Evolutionary conservation across 2,113 vertebrate genomes (phyloP), one percentile per base, ranked within the genome.

Genomic region (Seriola dumerili): DNA sequence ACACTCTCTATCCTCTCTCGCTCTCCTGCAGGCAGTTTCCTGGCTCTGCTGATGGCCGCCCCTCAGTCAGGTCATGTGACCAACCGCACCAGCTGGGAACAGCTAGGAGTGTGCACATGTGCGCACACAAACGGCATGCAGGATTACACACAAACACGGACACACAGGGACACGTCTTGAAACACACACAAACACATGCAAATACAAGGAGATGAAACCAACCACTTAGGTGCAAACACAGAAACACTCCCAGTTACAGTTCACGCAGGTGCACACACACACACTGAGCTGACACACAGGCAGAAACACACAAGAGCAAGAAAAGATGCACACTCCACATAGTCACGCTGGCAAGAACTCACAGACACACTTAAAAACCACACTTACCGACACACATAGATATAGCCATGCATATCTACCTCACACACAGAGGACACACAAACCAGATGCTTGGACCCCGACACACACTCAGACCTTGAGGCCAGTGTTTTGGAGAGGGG

Each of bases 401-500:
- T 59, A 72, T n/a, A 73, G 77, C 76, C 87, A 80, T 81, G 85
- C 86, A 69, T 17, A 74, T 76, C 70, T 57, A 80, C 77, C 72
- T 75, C 91, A 89, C 90, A 92, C 89, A 88, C 89, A 66, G 72
- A 88, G 70, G 78, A 91, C 92, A 89, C 89, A 88, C 90, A 92
- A 91, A 92, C 94, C 95, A 91, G 88, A 89, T 90, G 91, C 88
- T 90, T 89, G 90, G 91, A 86, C 86, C 85, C 81, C 64, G 34
- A 78, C 89, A 89, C 91, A 86, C 90, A 84, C 86, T 88, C 86
- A 93, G 93, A 94, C 94, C 94, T 94, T 92, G 92, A 95, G 94
- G 95, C 94, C 93, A 93, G 94, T 85, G 84, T 94, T 93, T 93
- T 92, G 93, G 91, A 93, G 91, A 89, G 92, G 93, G 93, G 93